Percentiles rank a stretch among this genome's conserved stretches.
phyloP scores from a whole-genome alignment of 2,888 invertebrate genomes.

The Brachynemurus nebulosus region DNA sequence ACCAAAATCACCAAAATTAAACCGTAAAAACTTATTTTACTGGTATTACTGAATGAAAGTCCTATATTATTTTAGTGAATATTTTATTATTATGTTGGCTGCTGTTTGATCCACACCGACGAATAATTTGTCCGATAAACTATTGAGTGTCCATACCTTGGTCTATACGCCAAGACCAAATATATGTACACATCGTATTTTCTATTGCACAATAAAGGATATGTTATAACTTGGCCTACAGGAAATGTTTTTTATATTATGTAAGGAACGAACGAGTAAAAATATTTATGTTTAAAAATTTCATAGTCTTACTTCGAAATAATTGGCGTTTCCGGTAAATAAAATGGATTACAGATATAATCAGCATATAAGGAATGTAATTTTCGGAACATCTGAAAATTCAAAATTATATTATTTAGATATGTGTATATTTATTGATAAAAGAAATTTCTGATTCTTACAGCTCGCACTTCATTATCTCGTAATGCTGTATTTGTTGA shows the following conservation, averaged over 20 bases:
- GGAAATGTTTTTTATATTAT: conserved; percentile 1
- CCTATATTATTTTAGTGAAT: no score
- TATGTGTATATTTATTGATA: background rate
- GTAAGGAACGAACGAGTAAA: conserved; percentile 1
- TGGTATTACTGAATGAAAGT: no score
- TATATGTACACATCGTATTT: background rate
- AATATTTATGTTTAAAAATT: conserved; percentile 3
- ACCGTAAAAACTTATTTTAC: no score
- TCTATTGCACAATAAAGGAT: background rate
- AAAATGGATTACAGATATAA: conserved; percentile 93
- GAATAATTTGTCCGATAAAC: background rate
- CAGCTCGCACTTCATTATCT: conserved; percentile 88
- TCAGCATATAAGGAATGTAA: conserved; percentile 88
- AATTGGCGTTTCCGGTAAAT: conserved; percentile 82
- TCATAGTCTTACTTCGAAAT: conserved; percentile 58
- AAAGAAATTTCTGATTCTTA: conserved; percentile 36
- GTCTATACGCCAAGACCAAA: background rate
- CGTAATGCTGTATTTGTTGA: conserved; percentile 74
- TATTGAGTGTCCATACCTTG: background rate
- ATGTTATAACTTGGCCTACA: no score
- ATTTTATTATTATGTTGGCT: no score
- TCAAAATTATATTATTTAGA: background rate
- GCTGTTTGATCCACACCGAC: no score
- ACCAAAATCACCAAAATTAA: no score
- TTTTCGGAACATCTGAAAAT: conserved; percentile 65